These are phyloP conservation scores for Epinotia nisella DNA, from an alignment of 2,888 invertebrate genomes.

Conservation along the genomic window DNA sequence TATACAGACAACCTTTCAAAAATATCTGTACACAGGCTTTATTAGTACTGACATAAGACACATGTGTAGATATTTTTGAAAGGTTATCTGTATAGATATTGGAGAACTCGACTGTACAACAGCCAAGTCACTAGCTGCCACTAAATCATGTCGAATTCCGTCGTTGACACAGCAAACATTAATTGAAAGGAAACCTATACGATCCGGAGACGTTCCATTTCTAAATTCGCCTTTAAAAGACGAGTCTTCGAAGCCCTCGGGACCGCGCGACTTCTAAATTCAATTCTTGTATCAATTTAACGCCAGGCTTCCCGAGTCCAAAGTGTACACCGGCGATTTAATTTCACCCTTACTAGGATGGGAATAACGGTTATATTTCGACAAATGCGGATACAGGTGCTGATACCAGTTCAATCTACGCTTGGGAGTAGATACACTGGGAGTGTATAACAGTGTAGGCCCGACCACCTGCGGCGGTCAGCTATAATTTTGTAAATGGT, in stretches of 20 bases:
- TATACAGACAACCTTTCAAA: too few species aligned
- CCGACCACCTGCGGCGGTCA: too few species aligned
- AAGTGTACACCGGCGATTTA: not conserved
- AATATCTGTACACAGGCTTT: too few species aligned
- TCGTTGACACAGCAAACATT: not conserved
- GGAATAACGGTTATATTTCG: not conserved
- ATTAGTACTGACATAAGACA: too few species aligned
- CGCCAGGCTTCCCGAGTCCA: slow-evolving; percentile 20
- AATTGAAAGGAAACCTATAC: slow-evolving; percentile 10
- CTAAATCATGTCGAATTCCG: not conserved
- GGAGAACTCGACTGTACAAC: too few species aligned
- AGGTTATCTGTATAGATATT: too few species aligned
- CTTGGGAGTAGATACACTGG: not conserved
- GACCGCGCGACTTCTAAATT: slow-evolving; percentile 27
- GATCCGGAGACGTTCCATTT: not conserved
- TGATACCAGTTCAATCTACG: not conserved
- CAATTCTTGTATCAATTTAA: slow-evolving; percentile 39
- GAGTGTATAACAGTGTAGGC: not conserved
- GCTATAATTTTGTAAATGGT: too few species aligned
- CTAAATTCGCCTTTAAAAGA: slow-evolving; percentile 5
- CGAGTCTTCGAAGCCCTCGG: not conserved
- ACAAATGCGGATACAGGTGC: too few species aligned
- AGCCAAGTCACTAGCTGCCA: not conserved
- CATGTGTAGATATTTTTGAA: too few species aligned
- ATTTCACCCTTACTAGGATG: not conserved